Base-by-base conservation (phyloP, 2,888 invertebrate genomes). In the Dusona sp. region DNA sequence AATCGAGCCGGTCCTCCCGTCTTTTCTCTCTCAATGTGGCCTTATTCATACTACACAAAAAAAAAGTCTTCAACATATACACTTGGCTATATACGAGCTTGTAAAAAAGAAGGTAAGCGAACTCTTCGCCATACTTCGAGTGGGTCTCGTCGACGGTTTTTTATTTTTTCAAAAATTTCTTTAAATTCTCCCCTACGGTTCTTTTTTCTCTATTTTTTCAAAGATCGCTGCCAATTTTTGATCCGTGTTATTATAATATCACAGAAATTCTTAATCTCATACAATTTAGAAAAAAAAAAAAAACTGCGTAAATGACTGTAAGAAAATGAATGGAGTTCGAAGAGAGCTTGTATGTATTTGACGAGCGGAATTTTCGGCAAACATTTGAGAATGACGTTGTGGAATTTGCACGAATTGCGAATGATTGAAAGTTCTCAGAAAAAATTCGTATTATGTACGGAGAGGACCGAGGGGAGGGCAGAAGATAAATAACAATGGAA, bases 1-100 rank as follows among this genome's bases (percentile, higher is more conserved):
- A 90, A 90, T 91, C 91, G 90, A 89, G 87, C 88, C 78, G 87
- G 72, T 88, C 67, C 57, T 54, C 64, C 25, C 67, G 75, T 75
- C 67, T 81, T 84, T 51, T 68, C 77, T 77, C 38, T 70, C 82
- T 68, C 82, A 29, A 29, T 51, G 73, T 77, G 84, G 83, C 85
- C 86, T 80, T 86, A 83, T 86, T 85, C 85, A 65, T 83, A 51
- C 45, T 19, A 48, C 65, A 48, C 45, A n/a, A 33, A 54, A 72
- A 48, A 65, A 38, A 80, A 42, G 25, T 61, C 6, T 29, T 16
- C 38, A 54, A 65, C 33, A 29, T 64, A 48, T 7, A 48, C 65
- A 78, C 36, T 33, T 38, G 33, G 22, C 22, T 67, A 6, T 16
- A 25, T 25, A 57, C 29, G 1, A 3, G 16, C 13, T 1, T 29